These are phyloP conservation scores for Raphicerus campestris DNA, from an alignment of 2,113 vertebrate genomes.

Conservation along the genomic window DNA sequence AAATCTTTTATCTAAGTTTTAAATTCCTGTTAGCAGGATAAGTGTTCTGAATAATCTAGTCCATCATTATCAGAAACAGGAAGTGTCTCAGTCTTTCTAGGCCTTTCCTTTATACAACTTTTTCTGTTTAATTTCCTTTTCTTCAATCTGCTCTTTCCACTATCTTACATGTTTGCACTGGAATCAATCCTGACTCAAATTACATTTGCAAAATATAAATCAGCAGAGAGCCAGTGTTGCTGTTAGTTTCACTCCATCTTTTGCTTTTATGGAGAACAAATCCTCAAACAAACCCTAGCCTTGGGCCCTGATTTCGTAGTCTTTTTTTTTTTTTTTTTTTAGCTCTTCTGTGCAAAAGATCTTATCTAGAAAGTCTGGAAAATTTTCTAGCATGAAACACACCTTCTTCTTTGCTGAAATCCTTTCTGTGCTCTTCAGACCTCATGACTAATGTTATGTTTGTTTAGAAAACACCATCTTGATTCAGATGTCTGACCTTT, in stretches of 20 bases:
- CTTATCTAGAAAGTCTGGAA: neutral
- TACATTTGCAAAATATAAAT: conserved; percentile 1
- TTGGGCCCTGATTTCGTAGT: neutral
- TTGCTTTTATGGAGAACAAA: neutral
- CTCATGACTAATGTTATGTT: neutral
- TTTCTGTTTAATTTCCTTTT: neutral
- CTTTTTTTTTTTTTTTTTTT: neutral
- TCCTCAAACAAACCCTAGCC: neutral
- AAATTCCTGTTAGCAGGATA: neutral
- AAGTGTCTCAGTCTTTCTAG: neutral
- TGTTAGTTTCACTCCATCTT: neutral
- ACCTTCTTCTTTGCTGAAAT: neutral
- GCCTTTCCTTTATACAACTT: neutral
- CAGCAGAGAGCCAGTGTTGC: neutral
- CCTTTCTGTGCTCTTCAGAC: neutral
- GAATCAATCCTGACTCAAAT: neutral
- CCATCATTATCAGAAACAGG: neutral
- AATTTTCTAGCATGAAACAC: neutral
- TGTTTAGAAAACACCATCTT: neutral
- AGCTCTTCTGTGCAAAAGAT: neutral
- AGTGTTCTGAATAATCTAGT: neutral
- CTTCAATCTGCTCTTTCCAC: neutral
- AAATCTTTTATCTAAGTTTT: neutral
- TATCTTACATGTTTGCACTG: neutral
- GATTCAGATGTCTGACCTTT: neutral